phyloP scores from a whole-genome alignment of 2,797 vertebrate genomes.

The Pagetopsis macropterus region DNA sequence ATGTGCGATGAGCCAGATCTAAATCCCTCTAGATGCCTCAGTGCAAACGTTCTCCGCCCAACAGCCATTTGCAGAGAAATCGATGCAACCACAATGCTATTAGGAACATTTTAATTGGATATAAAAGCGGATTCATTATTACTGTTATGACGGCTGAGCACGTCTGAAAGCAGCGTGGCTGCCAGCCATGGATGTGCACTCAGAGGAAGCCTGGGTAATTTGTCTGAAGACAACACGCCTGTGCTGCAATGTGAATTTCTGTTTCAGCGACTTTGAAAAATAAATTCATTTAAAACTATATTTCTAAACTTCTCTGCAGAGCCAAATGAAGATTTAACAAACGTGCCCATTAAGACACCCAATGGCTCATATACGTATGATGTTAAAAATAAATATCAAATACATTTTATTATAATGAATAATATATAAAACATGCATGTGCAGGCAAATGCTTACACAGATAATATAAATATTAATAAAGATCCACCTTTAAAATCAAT shows the following conservation, averaged over 20 bases:
- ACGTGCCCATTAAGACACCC: slow-evolving; percentile 1
- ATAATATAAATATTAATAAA: not conserved
- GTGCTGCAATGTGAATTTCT: slow-evolving; percentile 22
- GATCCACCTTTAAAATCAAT: not conserved
- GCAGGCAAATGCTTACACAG: not conserved
- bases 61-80: slow-evolving; percentile 65
- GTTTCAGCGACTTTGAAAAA: slow-evolving; percentile 36
- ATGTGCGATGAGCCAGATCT: slow-evolving; percentile 48
- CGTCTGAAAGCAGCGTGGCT: slow-evolving; percentile 29
- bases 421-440: not conserved
- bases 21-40: slow-evolving; percentile 47
- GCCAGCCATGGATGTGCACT: slow-evolving; percentile 22
- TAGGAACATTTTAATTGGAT: slow-evolving; percentile 79
- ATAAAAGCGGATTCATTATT: slow-evolving; percentile 76
- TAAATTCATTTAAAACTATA: not conserved
- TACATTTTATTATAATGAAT: too few species aligned
- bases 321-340: slow-evolving; percentile 32
- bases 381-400: not conserved
- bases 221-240: slow-evolving; percentile 18
- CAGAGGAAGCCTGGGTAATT: slow-evolving; percentile 45
- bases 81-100: slow-evolving; percentile 59
- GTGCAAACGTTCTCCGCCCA: slow-evolving; percentile 52
- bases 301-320: slow-evolving; percentile 29
- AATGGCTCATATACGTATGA: not conserved
- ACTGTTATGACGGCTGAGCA: slow-evolving; percentile 62